Evolutionary conservation across 2,113 vertebrate species (phyloP).

Genomic region (Carassius auratus): DNA sequence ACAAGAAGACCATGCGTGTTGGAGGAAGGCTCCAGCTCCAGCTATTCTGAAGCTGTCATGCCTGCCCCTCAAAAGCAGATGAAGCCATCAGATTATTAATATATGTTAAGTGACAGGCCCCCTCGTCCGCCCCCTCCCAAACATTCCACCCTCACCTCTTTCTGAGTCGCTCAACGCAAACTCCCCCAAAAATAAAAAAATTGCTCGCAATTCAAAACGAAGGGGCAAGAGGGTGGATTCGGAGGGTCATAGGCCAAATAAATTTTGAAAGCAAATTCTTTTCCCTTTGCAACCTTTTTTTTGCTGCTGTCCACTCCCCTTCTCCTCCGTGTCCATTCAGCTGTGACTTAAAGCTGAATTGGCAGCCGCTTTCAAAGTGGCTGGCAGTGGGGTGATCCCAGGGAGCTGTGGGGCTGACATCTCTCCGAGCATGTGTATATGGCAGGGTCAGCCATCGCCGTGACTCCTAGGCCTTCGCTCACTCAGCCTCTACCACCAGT

Average conservation of each 20-base stretch:
- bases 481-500: slow-evolving; percentile 83
- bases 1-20: slow-evolving; percentile 72
- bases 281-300: slow-evolving; percentile 88
- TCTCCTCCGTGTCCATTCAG: slow-evolving; percentile 87
- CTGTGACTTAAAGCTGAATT: slow-evolving; percentile 90
- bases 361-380: slow-evolving; percentile 86
- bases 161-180: slow-evolving; percentile 63
- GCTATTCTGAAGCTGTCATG: slow-evolving; percentile 81
- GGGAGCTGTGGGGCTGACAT: slow-evolving; percentile 82
- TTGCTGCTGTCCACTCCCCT: slow-evolving; percentile 82
- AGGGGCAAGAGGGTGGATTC: slow-evolving; percentile 72
- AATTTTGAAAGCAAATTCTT: slow-evolving; percentile 85
- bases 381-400: slow-evolving; percentile 87
- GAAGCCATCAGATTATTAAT: slow-evolving; percentile 86
- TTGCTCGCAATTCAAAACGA: slow-evolving; percentile 74
- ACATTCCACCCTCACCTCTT: slow-evolving; percentile 57
- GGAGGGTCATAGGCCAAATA: slow-evolving; percentile 76
- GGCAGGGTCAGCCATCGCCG: slow-evolving; percentile 82
- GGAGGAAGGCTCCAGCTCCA: slow-evolving; percentile 73
- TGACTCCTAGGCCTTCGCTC: slow-evolving; percentile 80
- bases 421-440: slow-evolving; percentile 79
- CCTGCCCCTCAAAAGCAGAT: slow-evolving; percentile 79
- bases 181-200: slow-evolving; percentile 60
- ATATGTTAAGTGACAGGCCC: slow-evolving; percentile 78
- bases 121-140: slow-evolving; percentile 36